Evolutionary conservation across 2,113 vertebrate genomes (phyloP).

Genomic region (Callithrix jacchus): DNA sequence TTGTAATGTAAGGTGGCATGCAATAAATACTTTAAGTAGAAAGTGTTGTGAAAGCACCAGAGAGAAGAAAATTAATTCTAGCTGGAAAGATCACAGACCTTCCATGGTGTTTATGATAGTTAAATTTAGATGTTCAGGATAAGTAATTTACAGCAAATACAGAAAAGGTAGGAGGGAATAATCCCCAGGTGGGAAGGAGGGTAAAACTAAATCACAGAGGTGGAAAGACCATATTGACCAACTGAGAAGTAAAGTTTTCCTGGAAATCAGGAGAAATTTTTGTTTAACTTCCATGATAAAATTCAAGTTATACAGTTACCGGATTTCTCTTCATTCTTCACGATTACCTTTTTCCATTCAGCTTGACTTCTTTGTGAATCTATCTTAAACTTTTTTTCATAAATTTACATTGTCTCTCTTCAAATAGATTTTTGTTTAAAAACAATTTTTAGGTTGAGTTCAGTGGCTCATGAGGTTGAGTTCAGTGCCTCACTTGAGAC

Average conservation of each 20-base stretch:
- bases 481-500: too few relatives aligned
- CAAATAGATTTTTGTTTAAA: not conserved
- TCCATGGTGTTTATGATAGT: not conserved
- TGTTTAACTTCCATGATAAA: not conserved
- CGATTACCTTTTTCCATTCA: not conserved
- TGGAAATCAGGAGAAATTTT: not conserved
- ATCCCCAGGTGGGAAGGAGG: not conserved
- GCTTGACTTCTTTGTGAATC: not conserved
- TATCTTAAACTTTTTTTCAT: not conserved
- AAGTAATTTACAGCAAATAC: not conserved
- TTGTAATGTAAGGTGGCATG: not conserved
- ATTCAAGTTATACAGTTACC: not conserved
- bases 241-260: not conserved
- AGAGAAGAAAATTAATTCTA: constrained; percentile 28
- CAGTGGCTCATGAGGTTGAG: too few relatives aligned
- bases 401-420: not conserved
- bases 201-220: not conserved
- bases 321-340: not conserved
- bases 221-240: not conserved
- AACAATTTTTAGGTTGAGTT: too few relatives aligned
- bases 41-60: not conserved
- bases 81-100: not conserved
- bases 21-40: not conserved
- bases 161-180: not conserved
- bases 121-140: not conserved